A percentile compares a stretch with the other conserved stretches of the same genome.
These are phyloP conservation scores for Vulpes ferrilata DNA, from an alignment of 2,113 vertebrate genomes.

Conservation along the genomic window DNA sequence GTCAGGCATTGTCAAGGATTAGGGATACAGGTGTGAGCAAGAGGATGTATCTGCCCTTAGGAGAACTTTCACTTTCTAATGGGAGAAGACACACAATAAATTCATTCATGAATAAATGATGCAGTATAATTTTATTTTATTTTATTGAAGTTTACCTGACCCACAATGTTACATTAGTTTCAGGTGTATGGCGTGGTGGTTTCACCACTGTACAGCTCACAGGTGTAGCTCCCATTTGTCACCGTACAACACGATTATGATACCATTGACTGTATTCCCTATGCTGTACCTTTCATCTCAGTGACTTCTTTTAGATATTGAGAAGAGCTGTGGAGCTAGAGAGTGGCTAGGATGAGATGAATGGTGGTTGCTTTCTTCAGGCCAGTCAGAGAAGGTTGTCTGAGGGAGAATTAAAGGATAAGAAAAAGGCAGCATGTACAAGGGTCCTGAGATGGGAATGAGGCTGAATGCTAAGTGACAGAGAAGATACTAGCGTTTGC, in stretches of 20 bases:
- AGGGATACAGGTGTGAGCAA: neutral
- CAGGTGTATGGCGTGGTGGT: neutral
- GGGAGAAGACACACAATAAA: neutral
- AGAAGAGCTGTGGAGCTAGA: neutral
- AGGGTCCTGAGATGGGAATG: neutral
- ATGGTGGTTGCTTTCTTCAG: neutral
- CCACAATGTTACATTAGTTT: neutral
- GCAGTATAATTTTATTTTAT: neutral
- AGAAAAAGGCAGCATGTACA: neutral
- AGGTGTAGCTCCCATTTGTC: neutral
- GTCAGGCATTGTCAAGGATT: neutral
- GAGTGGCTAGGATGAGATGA: neutral
- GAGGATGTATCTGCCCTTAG: neutral
- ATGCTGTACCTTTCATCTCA: neutral
- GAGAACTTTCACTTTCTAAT: neutral
- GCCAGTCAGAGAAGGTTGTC: neutral
- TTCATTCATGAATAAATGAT: neutral
- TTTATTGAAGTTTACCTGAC: neutral
- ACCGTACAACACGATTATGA: neutral
- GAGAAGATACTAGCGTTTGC: neutral
- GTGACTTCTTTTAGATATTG: neutral
- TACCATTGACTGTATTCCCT: neutral
- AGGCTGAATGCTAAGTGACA: neutral
- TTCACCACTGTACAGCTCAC: neutral
- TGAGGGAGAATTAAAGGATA: neutral